Percentiles rank a stretch among this genome's conserved stretches.
Evolutionary conservation across 2,113 vertebrate species (phyloP).

Genomic region (Halcyon malimbica): DNA sequence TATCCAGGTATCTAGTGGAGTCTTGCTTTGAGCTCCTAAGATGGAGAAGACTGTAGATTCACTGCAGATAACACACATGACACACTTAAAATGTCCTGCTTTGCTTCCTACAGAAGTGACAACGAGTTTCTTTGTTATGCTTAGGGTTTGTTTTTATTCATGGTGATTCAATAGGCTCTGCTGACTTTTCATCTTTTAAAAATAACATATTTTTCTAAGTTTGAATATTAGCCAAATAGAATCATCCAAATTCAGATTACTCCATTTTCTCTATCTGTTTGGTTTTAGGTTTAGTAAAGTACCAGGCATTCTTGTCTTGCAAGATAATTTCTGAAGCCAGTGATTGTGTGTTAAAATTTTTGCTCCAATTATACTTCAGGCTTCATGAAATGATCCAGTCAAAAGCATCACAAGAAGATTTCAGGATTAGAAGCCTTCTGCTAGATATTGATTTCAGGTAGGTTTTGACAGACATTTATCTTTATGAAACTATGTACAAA

Average conservation of each 20-base stretch:
- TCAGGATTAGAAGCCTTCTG: conserved; percentile 84
- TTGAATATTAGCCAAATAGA: background rate
- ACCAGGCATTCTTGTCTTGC: background rate
- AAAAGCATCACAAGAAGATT: conserved; percentile 68
- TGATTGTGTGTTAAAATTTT: conserved; percentile 49
- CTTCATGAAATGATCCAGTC: conserved; percentile 91
- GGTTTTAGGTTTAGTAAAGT: background rate
- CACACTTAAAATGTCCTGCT: background rate
- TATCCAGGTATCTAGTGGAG: background rate
- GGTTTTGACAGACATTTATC: background rate
- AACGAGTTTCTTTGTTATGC: background rate
- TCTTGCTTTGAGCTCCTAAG: background rate
- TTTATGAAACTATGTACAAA: background rate
- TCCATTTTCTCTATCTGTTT: background rate
- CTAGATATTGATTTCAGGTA: conserved; percentile 97
- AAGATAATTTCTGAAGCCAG: conserved; percentile 2
- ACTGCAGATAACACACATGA: background rate
- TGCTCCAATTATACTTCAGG: conserved; percentile 72
- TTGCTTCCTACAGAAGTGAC: background rate
- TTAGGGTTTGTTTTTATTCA: background rate
- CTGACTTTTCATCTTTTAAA: background rate
- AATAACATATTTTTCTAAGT: background rate
- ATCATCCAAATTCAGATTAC: background rate
- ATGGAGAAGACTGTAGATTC: background rate
- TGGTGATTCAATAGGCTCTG: background rate